Evolutionary conservation across 2,888 invertebrate genomes (phyloP), one percentile per base, ranked within the genome.

Genomic region (Poecilobothrus nobilitatus): DNA sequence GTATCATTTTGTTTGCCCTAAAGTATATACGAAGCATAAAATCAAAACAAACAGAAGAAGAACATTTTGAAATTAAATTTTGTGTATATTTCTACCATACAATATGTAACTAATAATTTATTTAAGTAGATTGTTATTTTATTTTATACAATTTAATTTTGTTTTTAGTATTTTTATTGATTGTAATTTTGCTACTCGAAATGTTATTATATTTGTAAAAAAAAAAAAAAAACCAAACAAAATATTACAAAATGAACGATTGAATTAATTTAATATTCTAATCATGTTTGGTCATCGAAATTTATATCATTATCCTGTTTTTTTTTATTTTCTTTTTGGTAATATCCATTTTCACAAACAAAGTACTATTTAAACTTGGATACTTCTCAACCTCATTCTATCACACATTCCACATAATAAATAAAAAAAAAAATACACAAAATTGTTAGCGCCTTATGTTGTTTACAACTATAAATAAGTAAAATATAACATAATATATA

Each of bases 201-300:
- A 27, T 27, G 27, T 27, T 27, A 27, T 27, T 27, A 27, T 27
- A 27, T 27, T 27, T 27, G 27, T 27, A 4, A 27, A 27, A 4
- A 27, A 27, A 27, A 27, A 27, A 27, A 27, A 4, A 27, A 27
- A 27, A 27, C 2, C 27, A 27, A 4, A 27, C 27, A 27, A 27
- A 27, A 27, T 27, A 5, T 4, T 27, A 27, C 27, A 27, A 27
- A 27, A 27, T 27, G 27, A 27, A 27, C 27, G 27, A 27, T 27
- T 27, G 27, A 27, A 53, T 53, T 53, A 53, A 53, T 53, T 53
- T 53, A 53, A 53, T 53, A 53, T 53, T 53, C 53, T 53, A 53
- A 53, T 53, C 53, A 53, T 53, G 53, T 53, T n/a, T 5, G 15
- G 18, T 18, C 53, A 53, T 53, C 27, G 53, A 53, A 53, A 53